Evolutionary conservation across 2,888 invertebrate genomes (phyloP), one percentile per base, ranked within the genome.

Genomic region (Hypsopygia costalis): DNA sequence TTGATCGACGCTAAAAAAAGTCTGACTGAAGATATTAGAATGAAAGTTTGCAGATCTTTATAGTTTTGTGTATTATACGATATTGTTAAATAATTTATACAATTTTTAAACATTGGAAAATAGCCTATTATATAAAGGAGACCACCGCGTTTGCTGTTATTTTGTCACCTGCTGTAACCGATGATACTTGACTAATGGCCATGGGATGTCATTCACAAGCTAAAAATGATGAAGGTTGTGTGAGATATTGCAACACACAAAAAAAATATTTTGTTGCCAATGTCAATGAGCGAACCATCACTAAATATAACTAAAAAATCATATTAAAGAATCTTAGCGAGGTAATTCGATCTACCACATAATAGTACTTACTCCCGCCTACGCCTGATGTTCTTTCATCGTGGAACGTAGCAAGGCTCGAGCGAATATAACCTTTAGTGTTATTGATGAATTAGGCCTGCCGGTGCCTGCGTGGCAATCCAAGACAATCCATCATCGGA

Each of bases 401-500:
- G 45, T 34, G 35, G 43, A 39, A 43, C 37, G 36, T 42, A 37
- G 3, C 36, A 16, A 36, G 41, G 40, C 44, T 16, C 39, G 43
- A 39, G 34, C 41, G 37, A 44, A 38, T 41, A 41, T 46, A 44
- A 43, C 36, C 43, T 47, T 38, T 31, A 29, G 34, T 38, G 42
- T 44, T 47, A 47, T 48, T 50, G 49, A 52, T 51, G 34, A 48
- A 51, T 54, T 40, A 41, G 41, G 20, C 40, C 16, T 16, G 39
- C 40, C 46, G 25, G 27, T 37, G 34, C 39, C 48, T 53, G 52
- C 49, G 46, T 49, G 44, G 49, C 50, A 52, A 58, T 58, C 50
- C 43, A 50, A 45, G 45, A 42, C 53, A 48, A 58, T 52, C 53
- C 58, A 55, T 62, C 55, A 58, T 57, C 51, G 47, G 39, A 41